Base-by-base conservation (phyloP, 2,113 vertebrate genomes). In the Brachyistius frenatus region DNA sequence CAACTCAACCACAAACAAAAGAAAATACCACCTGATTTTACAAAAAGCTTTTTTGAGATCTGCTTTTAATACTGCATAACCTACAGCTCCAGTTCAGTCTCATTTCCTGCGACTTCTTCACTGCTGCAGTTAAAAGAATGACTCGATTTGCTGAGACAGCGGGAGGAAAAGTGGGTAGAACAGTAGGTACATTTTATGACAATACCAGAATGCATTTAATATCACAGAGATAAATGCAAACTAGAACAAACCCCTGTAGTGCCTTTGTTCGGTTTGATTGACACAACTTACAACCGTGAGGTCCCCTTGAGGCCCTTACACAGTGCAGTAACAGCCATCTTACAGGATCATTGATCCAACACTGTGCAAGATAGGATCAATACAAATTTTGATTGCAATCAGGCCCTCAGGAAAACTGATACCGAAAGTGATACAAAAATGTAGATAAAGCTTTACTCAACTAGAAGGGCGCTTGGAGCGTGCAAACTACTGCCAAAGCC, bases 151-250 rank as follows among this genome's bases (percentile, higher is more conserved):
- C 66, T 23, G 32, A 44, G 57, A 74, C 32, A 70, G 61, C 50
- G 65, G 4, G 14, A 73, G 13, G 23, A 32, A 44, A 69, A 56
- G 63, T 66, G 3, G 8, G 11, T 39, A 35, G 9, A 65, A 53
- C 16, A 44, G 63, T 39, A 68, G 78, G 36, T 52, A 15, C 23
- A 54, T 49, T 79, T 44, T 5, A 71, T 44, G 64, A 15, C 10
- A 56, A n/a, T 15, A 23, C 32, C 70, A 2, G 66, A 69, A 76
- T 70, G 47, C 11, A 30, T 72, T 70, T 39, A 47, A 47, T 30
- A 15, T 56, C 10, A 8, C 33, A 7, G 9, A 37, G 9, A 58
- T 36, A 58, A 49, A 57, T 54, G 1, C 0, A 31, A 62, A 32
- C 7, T 35, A 31, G 23, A 62, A 5, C 56, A 75, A 57, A 69